Base-by-base conservation (phyloP, 2,888 invertebrate species). In the Diaphora mendica region DNA sequence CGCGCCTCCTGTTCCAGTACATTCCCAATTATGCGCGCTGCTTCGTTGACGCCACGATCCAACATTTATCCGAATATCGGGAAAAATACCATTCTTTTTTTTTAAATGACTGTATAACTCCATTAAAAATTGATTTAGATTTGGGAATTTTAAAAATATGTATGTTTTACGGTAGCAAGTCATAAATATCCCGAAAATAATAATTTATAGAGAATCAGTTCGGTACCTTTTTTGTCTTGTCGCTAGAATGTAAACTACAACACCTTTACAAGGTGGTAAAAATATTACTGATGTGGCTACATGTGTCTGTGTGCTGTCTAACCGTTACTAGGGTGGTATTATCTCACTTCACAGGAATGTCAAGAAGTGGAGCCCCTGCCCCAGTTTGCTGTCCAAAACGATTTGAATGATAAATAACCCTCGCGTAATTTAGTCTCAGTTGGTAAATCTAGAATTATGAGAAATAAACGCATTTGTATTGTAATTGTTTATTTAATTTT, bases 281-380 rank as follows among this genome's bases (percentile, higher is more conserved):
- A 13, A 59, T 59, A 62, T 55, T 26, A 17, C 68, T 8, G 51
- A 55, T 69, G 55, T 55, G 68, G 55, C n/a, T 55, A 55, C 39
- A 59, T 70, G 70, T 62, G 70, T 44, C 42, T 70, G 26, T 62
- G 42, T 91, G 83, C 83, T 79, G 65, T 17, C 30, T 74, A 35
- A 64, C 62, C 64, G 62, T 66, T 62, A 67, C 48, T 30, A 35
- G 59, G 62, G 66, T 23, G 59, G 42, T 42, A 26, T 51, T 68
- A 62, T 64, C n/a, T 39, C n/a, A 23, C 30, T 67, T 68, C 68
- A 51, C 66, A 65, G 66, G 59, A 42, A 30, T 62, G 62, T 15
- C 26, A 51, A 66, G 30, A 44, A 39, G 35, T 64, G 20, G 5
- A 20, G 30, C 62, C 17, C 2, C 62, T 30, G 39, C 23, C 62